phyloP scores from a whole-genome alignment of 2,888 invertebrate species.

The Meteorus cinctellus region DNA sequence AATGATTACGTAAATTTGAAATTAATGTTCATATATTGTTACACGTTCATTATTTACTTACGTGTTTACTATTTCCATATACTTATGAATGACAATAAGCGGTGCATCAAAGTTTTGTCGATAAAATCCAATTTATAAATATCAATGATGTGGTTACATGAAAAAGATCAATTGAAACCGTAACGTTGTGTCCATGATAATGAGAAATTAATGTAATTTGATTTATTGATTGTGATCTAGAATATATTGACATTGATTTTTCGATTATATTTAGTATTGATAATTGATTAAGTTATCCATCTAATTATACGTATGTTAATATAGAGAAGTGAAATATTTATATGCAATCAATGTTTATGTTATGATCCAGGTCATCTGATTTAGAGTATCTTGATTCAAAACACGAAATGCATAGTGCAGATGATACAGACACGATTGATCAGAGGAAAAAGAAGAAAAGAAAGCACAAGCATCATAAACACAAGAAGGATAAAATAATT shows the following conservation, averaged over 20 bases:
- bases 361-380: conserved; percentile 58
- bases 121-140: neutral
- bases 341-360: neutral
- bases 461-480: conserved; percentile 71
- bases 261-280: neutral
- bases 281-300: neutral
- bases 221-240: neutral
- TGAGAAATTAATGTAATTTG: neutral
- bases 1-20: neutral
- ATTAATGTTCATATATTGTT: neutral
- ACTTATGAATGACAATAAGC: neutral
- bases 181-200: neutral
- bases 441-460: conserved; percentile 69
- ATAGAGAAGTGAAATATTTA: neutral
- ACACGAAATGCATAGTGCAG: conserved; percentile 60
- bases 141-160: neutral
- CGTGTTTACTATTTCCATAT: neutral
- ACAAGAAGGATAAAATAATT: conserved; percentile 68
- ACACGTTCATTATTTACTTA: neutral
- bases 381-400: conserved; percentile 64
- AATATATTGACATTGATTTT: neutral
- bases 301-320: neutral
- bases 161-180: conserved; percentile 13
- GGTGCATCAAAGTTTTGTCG: neutral
- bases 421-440: conserved; percentile 64